Percentiles rank a stretch among this genome's conserved stretches.
Conservation (phyloP, 1,140 invertebrate species). For the Zaprionus inermis region DNA sequence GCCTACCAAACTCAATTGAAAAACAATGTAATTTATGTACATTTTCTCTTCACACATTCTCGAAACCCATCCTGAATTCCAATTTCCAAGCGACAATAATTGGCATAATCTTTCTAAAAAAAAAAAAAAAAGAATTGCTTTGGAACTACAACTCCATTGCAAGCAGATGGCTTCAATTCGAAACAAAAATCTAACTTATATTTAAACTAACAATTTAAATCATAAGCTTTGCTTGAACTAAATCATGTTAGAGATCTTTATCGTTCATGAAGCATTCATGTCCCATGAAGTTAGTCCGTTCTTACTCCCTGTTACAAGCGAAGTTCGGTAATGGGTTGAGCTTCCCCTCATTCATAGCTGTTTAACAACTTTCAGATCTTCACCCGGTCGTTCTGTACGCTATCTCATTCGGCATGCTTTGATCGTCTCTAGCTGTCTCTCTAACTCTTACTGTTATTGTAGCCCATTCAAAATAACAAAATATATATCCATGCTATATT, state of each 20-base stretch:
- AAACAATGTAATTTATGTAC: slow-evolving; percentile 69
- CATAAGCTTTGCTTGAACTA: slow-evolving; percentile 22
- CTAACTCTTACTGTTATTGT: slow-evolving; percentile 40
- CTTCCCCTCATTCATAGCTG: slow-evolving; percentile 34
- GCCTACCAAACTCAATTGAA: slow-evolving; percentile 52
- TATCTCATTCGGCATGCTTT: slow-evolving; percentile 69
- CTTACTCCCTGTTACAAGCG: slow-evolving; percentile 13
- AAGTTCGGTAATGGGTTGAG: slow-evolving; percentile 39
- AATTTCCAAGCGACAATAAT: slow-evolving; percentile 22
- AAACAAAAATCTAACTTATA: background rate
- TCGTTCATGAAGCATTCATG: slow-evolving; percentile 18
- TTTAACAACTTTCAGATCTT: slow-evolving; percentile 26
- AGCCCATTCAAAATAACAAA: slow-evolving; percentile 10
- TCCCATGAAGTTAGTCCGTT: background rate
- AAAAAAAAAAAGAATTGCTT: background rate
- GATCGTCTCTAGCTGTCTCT: slow-evolving; percentile 44
- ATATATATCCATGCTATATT: background rate
- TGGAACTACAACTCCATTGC: slow-evolving; percentile 1
- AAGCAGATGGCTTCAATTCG: background rate
- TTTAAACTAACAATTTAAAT: slow-evolving; percentile 3
- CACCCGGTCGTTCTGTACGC: slow-evolving; percentile 54
- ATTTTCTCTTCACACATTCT: slow-evolving; percentile 30
- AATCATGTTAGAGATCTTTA: slow-evolving; percentile 4
- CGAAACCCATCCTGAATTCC: slow-evolving; percentile 16
- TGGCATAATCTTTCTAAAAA: slow-evolving; percentile 18